phyloP scores from a whole-genome alignment of 2,888 invertebrate species.

The Drosophila colorata region DNA sequence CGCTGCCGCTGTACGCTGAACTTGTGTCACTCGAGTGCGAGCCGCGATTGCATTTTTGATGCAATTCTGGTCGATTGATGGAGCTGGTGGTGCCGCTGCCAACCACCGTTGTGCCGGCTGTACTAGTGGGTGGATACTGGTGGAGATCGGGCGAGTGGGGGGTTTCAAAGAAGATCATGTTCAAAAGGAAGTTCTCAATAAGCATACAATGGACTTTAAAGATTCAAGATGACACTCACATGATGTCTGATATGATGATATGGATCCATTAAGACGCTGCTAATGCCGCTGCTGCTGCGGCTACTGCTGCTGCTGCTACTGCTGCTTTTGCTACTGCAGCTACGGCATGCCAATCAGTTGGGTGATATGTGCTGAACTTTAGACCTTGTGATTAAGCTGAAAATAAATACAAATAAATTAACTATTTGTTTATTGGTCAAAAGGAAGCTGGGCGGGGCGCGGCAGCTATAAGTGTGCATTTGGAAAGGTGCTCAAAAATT shows the following conservation, averaged over 20 bases:
- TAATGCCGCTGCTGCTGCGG: constrained; percentile 35
- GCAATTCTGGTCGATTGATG: constrained; percentile 88
- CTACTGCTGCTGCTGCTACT: constrained; percentile 5
- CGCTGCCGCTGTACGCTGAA: constrained; percentile 98
- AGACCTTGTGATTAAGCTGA: constrained; percentile 47
- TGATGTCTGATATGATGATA: constrained; percentile 83
- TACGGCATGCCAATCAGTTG: constrained; percentile 58
- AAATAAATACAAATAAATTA: constrained; percentile 16
- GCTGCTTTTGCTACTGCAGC: constrained; percentile 35
- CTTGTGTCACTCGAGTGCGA: constrained; percentile 97
- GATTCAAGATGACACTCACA: constrained; percentile 62
- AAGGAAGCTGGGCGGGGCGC: not conserved
- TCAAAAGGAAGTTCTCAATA: constrained; percentile 32
- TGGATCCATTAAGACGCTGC: constrained; percentile 79
- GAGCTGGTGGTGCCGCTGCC: constrained; percentile 53
- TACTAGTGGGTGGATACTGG: constrained; percentile 62
- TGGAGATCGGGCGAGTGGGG: not conserved
- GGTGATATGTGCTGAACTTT: constrained; percentile 59
- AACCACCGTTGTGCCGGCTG: constrained; percentile 41
- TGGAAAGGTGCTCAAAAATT: not conserved
- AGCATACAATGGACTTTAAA: constrained; percentile 28
- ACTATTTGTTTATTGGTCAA: not conserved
- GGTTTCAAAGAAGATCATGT: not conserved
- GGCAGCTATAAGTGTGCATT: not conserved
- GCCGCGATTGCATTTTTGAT: constrained; percentile 93